Evolutionary conservation across 2,113 vertebrate species (phyloP), one percentile per base, ranked within the genome.

Genomic region (Rhipidura dahli): DNA sequence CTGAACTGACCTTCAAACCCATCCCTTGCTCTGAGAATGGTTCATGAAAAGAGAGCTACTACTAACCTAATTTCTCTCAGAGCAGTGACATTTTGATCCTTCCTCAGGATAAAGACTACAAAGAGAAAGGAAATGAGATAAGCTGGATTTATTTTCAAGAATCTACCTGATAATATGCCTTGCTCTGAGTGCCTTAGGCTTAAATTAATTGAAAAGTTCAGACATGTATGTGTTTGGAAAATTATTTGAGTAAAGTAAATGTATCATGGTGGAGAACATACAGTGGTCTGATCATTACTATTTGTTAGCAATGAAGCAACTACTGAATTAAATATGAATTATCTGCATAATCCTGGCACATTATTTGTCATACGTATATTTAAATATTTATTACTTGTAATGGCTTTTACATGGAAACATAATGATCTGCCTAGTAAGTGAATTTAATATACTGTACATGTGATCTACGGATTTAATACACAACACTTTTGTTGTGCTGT

Each of bases 1-100:
- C 64, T 31, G 99, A 99, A 94, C 71, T 98, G 91, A 97, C 98
- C 30, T 99, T 99, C 89, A 98, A 97, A 27, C 98, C 98, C 23
- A 91, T 98, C n/a, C 97, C 98, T 82, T 99, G 99, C 51, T 44
- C 95, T 79, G 96, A 96, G 37, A 88, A 4, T 8, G 45, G 40
- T 79, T 24, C 78, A 82, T 44, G 51, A 95, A 68, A 81, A 71
- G 42, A 75, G n/a, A 80, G 22, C 53, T 42, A 75, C 84, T 63
- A 16, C 50, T 91, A 72, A 79, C 51, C 56, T 91, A 30, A 85
- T 83, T 91, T 91, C 35, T 93, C 35, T 63, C 66, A 40, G 18
- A 75, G 47, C 66, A 87, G 78, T 82, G 73, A 87, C 72, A 64
- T 95, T 95, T 83, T 89, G 83, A 89, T 93, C 85, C 50, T 91